Evolutionary conservation across 2,113 vertebrate species (phyloP).

Genomic region (Macrotus californicus): DNA sequence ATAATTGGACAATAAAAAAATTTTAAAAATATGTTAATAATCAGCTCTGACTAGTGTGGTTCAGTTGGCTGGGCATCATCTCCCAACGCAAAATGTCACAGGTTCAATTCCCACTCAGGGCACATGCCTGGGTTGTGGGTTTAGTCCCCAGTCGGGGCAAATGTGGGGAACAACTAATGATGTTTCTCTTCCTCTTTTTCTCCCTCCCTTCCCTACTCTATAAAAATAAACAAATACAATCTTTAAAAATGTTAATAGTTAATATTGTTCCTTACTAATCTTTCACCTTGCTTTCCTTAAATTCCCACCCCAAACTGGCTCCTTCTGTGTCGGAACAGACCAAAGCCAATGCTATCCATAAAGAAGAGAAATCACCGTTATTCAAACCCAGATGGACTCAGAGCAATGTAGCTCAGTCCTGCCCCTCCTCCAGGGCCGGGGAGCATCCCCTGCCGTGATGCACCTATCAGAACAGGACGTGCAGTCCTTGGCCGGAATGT

Average conservation of each 20-base stretch:
- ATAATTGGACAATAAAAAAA: too few relatives aligned
- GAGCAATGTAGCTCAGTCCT: neutral
- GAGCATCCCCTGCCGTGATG: neutral
- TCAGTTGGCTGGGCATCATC: too few relatives aligned
- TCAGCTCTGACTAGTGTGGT: too few relatives aligned
- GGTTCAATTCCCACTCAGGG: too few relatives aligned
- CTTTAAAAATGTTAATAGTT: neutral
- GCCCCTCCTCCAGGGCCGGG: neutral
- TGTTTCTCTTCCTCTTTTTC: too few relatives aligned
- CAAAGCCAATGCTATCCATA: neutral
- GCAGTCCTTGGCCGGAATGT: neutral
- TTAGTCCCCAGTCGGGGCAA: too few relatives aligned
- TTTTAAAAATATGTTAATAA: too few relatives aligned
- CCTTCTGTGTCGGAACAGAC: neutral
- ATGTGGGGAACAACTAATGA: too few relatives aligned
- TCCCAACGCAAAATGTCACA: too few relatives aligned
- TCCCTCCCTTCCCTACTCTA: too few relatives aligned
- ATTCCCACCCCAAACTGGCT: neutral
- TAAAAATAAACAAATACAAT: too few relatives aligned
- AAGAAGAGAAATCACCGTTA: neutral
- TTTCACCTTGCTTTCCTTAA: neutral
- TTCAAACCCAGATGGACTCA: neutral
- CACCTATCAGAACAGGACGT: neutral
- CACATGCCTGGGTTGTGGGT: too few relatives aligned
- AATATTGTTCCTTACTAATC: neutral